Evolutionary conservation across 1,140 invertebrate species (phyloP), one percentile per base, ranked within the genome.

Genomic region (Monomorium pharaonis): DNA sequence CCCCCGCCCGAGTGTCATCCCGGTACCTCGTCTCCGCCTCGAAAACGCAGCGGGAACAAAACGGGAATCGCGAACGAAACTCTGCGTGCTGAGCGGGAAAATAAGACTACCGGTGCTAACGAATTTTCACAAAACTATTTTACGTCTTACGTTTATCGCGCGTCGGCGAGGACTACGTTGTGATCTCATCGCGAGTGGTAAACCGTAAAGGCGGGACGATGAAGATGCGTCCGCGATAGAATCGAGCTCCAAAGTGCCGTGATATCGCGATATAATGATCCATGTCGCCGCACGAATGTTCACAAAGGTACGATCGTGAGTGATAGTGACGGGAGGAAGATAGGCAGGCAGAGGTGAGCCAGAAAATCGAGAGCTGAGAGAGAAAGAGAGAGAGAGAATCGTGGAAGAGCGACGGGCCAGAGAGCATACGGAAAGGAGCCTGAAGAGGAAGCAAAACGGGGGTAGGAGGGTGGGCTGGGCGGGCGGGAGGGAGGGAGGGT

Each of bases 401-500:
- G 51, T 74, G 86, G 44, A 60, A 83, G 56, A 49, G 63, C 70
- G 78, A 54, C 75, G 65, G 24, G 49, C 33, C 47, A 70, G 75
- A 78, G 76, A 85, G 76, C 75, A 78, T 70, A 83, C 65, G 60
- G 58, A 67, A 76, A 89, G 65, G 54, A 78, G 76, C 51, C 24
- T 54, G 60, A 84, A 75, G 85, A 84, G 60, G 85, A 84, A 88
- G 72, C 70, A 85, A 90, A 86, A 90, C 78, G 85, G 65, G 70
- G 62, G 72, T 62, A 80, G 72, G 37, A 85, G 67, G 85, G 65
- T 47, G 84, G 44, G 78, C 65, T 47, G 86, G 74, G 76, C 67
- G 84, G 72, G 87, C 24, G 78, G 74, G 86, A 86, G 86, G 86
- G 85, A 54, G 84, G 86, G 90, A 85, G 90, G 87, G 86, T 88